Base-by-base conservation (phyloP, 2,113 vertebrate species). In the Nycticorax nycticorax region DNA sequence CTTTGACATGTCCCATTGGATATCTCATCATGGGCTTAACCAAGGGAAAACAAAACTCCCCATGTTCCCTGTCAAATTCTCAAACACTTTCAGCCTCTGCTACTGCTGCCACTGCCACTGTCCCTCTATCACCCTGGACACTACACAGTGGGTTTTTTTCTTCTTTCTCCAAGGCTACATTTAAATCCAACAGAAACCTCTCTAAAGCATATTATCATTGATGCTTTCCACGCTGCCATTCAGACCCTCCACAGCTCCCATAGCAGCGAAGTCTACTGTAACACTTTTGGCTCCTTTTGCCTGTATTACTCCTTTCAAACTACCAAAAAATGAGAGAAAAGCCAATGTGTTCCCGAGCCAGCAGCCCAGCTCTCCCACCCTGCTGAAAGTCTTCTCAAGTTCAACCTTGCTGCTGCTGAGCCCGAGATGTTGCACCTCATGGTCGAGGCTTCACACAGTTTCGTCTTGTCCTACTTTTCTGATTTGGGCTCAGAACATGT, bases 141-240 rank as follows among this genome's bases (percentile, higher is more conserved):
- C 14, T 13, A 30, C 0, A 0, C 6, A 12, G 15, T 4, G 1
- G 71, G 71, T 59, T 59, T 72, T 78, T 33, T 81, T 33, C 26
- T 84, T 3, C 9, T 78, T 75, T 75, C 47, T 85, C 30, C 26
- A 63, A 33, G 30, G 43, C 23, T 52, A 59, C 47, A 28, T 59
- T 64, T 35, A 71, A 87, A 85, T 24, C 26, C 52, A 78, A 26
- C 23, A 68, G 37, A 80, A 75, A 50, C 43, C 68, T 47, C 12
- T 86, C 48, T 53, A 24, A 45, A 89, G 30, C 27, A 13, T 17
- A 17, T 48, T 48, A 14, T 21, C 0, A 0, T 5, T 41, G 41
- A 23, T 66, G 14, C 21, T 91, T 73, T 53, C 37, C 35, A 66
- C 19, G 14, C 19, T 39, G 33, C 22, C 3, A 5, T 75, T 68